These are phyloP conservation scores for Temnothorax nylanderi DNA, from an alignment of 1,140 invertebrate species.

Conservation along the genomic window DNA sequence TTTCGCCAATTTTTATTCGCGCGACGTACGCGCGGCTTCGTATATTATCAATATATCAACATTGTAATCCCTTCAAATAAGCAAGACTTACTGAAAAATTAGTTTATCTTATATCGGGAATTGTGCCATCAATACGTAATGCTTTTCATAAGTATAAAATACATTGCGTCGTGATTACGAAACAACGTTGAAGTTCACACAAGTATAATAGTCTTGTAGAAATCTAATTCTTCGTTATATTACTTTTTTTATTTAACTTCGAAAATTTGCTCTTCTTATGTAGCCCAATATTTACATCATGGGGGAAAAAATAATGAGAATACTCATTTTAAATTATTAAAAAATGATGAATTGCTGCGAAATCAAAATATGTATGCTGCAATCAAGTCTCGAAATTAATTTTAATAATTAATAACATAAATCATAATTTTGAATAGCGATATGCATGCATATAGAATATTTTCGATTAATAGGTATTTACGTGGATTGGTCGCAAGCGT, in stretches of 20 bases:
- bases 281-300: neutral
- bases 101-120: neutral
- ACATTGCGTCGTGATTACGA: neutral
- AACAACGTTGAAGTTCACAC: neutral
- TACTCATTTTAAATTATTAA: neutral
- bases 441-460: neutral
- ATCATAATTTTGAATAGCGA: neutral
- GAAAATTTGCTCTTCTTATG: neutral
- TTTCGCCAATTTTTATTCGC: neutral
- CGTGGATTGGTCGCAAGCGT: neutral
- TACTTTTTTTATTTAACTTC: neutral
- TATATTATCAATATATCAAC: neutral
- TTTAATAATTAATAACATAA: neutral
- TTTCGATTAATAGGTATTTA: slow-evolving; percentile 10
- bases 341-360: neutral
- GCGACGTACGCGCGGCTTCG: neutral
- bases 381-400: neutral
- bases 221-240: neutral
- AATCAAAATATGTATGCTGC: neutral
- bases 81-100: slow-evolving; percentile 5
- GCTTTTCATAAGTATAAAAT: neutral
- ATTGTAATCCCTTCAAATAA: neutral
- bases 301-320: neutral
- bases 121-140: neutral
- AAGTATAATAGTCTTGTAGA: neutral